Percentiles rank a stretch among this genome's conserved stretches.
These are phyloP conservation scores for Eulemur rufifrons DNA, from an alignment of 2,113 vertebrate species.

Conservation along the genomic window DNA sequence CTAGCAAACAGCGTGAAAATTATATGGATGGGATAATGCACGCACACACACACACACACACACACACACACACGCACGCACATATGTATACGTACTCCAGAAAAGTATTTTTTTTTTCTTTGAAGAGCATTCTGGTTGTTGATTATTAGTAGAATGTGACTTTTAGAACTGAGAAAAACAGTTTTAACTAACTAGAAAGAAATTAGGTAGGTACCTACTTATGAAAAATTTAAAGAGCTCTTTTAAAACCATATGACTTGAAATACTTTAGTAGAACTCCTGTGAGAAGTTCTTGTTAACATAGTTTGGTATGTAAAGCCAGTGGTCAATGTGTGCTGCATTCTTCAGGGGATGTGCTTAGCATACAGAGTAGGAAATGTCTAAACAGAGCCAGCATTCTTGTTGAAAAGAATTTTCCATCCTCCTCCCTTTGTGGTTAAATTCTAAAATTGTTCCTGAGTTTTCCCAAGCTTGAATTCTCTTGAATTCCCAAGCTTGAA, in stretches of 20 bases:
- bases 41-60: background rate
- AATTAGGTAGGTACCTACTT: conserved; percentile 9
- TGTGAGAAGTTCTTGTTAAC: background rate
- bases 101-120: background rate
- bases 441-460: background rate
- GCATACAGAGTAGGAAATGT: conserved; percentile 80
- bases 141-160: conserved; percentile 37
- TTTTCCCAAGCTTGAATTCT: conserved; percentile 4
- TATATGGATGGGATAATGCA: background rate
- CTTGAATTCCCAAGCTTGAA: background rate
- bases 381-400: conserved; percentile 77
- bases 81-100: background rate
- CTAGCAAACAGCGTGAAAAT: background rate
- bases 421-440: conserved; percentile 35
- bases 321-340: conserved; percentile 63
- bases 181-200: conserved; percentile 15
- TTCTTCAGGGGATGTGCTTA: conserved; percentile 78
- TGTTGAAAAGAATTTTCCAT: conserved; percentile 63
- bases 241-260: background rate
- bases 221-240: background rate
- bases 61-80: background rate
- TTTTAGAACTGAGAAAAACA: conserved; percentile 50
- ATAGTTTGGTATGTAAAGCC: conserved; percentile 68
- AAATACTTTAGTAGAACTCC: background rate
- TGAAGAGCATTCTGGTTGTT: background rate